Percentiles rank a stretch among this genome's conserved stretches.
Conservation (phyloP, 2,888 invertebrate genomes). For the Rugalucina vietnamica region DNA sequence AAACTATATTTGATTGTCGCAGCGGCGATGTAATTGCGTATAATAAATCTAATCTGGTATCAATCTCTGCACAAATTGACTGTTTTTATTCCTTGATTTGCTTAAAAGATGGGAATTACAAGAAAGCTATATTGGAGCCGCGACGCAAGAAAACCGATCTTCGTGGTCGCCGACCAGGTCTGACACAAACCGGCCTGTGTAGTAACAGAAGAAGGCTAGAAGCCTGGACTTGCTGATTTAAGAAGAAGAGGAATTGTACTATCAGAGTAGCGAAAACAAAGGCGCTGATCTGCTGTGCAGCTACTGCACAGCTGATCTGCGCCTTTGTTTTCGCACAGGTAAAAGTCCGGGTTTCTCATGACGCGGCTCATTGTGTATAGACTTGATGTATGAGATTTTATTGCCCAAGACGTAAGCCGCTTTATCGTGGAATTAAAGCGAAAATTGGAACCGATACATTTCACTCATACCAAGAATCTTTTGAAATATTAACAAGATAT, state of each 20-base stretch:
- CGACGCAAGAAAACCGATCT: too few species aligned
- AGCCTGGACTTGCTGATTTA: too few species aligned
- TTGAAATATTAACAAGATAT: neutral
- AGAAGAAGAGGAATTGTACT: too few species aligned
- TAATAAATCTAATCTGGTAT: slow-evolving; percentile 28
- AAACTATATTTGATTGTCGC: slow-evolving; percentile 16
- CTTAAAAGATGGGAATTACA: slow-evolving; percentile 11
- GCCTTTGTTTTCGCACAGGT: too few species aligned
- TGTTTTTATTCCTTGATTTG: slow-evolving; percentile 20
- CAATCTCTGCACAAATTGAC: slow-evolving; percentile 21
- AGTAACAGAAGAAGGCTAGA: too few species aligned
- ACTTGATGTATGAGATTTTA: slow-evolving; percentile 1
- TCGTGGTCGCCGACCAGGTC: too few species aligned
- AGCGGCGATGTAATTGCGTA: slow-evolving; percentile 13
- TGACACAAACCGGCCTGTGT: too few species aligned
- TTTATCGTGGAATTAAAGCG: neutral
- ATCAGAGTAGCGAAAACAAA: too few species aligned
- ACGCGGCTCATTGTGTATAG: too few species aligned
- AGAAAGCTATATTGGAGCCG: neutral
- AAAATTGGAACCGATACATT: neutral
- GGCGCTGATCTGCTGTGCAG: too few species aligned
- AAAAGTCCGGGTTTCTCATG: too few species aligned
- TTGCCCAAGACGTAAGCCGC: neutral
- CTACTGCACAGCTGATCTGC: too few species aligned
- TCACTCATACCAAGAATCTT: neutral